Evolutionary conservation across 2,888 invertebrate species (phyloP).

Genomic region (Amblyjoppa fuscipennis): DNA sequence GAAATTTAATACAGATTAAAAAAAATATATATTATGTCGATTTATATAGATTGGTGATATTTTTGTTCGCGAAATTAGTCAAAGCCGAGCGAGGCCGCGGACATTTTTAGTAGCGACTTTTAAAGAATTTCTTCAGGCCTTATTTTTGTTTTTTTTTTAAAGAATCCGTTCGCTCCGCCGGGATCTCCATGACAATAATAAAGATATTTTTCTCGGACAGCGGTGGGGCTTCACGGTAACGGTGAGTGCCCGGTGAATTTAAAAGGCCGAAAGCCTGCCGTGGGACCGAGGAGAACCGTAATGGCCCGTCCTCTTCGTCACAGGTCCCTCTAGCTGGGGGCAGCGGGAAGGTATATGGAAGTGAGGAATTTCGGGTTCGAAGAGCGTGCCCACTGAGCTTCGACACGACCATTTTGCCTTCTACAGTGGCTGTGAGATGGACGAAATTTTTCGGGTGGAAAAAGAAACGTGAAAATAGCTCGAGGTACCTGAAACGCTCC

Average conservation of each 20-base stretch:
- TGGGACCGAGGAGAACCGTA: conserved; percentile 50
- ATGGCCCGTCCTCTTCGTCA: conserved; percentile 41
- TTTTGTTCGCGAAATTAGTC: not conserved
- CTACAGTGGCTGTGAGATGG: conserved; percentile 44
- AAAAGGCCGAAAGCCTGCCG: conserved; percentile 72
- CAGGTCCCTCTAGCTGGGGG: conserved; percentile 21
- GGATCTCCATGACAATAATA: conserved; percentile 83
- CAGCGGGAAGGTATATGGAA: conserved; percentile 76
- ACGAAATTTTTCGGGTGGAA: conserved; percentile 54
- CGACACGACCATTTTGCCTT: conserved; percentile 16
- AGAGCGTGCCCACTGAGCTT: conserved; percentile 67
- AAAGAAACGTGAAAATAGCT: conserved; percentile 68
- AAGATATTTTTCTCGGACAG: conserved; percentile 79
- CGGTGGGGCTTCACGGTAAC: not conserved
- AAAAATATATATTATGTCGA: not conserved
- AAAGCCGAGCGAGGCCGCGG: not conserved
- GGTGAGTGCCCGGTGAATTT: conserved; percentile 74
- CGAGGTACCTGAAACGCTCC: conserved; percentile 64
- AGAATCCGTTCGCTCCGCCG: conserved; percentile 49
- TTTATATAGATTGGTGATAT: not conserved
- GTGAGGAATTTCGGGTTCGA: conserved; percentile 79
- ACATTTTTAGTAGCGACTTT: not conserved
- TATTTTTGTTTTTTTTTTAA: not conserved
- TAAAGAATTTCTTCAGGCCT: not conserved
- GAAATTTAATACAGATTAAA: too few relatives aligned